phyloP scores from a whole-genome alignment of 2,113 vertebrate genomes.

The Pungitius pungitius region DNA sequence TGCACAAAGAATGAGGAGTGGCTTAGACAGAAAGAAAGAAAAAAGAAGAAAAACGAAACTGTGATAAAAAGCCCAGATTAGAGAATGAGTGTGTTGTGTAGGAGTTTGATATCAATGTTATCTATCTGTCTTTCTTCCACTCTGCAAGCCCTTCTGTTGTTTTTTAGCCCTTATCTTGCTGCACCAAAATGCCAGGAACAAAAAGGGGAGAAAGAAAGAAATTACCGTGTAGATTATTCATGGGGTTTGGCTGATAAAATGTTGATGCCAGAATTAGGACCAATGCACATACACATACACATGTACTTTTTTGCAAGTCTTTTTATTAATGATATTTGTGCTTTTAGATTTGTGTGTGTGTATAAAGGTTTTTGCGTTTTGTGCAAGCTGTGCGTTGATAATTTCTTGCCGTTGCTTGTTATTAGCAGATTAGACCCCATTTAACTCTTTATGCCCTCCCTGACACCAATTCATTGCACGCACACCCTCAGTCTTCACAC shows the following conservation, averaged over 20 bases:
- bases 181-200: constrained; percentile 98
- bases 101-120: constrained; percentile 96
- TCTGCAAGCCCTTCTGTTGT: constrained; percentile 93
- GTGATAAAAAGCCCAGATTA: constrained; percentile 95
- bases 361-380: constrained; percentile 51
- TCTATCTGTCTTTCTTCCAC: constrained; percentile 94
- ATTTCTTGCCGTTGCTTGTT: constrained; percentile 58
- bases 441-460: constrained; percentile 74
- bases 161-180: constrained; percentile 91
- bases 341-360: constrained; percentile 4
- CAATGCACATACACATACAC: too few relatives aligned
- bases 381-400: constrained; percentile 52
- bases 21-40: constrained; percentile 56
- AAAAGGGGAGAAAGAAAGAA: constrained; percentile 88
- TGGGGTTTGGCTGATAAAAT: constrained; percentile 83
- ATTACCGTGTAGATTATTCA: constrained; percentile 86
- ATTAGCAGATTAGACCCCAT: constrained; percentile 72
- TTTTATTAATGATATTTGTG: constrained; percentile 52
- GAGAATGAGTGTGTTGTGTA: constrained; percentile 91
- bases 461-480: constrained; percentile 68
- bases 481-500: constrained; percentile 28
- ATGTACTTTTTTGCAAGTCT: constrained; percentile 55
- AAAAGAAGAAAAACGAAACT: constrained; percentile 75
- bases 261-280: constrained; percentile 84
- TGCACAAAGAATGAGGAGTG: constrained; percentile 78